These are phyloP conservation scores for Drosophila kurseongensis DNA, from an alignment of 1,140 invertebrate genomes.

Conservation along the genomic window DNA sequence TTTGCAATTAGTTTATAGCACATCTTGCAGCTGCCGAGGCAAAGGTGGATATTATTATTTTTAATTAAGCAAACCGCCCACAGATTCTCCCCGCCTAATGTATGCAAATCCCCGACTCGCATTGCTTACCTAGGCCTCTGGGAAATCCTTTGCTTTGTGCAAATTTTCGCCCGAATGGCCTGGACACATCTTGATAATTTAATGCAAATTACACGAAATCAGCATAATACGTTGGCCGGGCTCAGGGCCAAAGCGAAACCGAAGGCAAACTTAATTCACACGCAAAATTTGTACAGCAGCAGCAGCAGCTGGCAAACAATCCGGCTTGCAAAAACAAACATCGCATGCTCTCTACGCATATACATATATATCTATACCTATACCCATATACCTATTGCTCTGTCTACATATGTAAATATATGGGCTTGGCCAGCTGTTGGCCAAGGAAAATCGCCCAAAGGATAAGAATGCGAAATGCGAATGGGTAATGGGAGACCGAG, in stretches of 20 bases:
- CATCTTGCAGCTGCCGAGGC: not conserved
- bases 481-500: constrained; percentile 41
- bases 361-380: constrained; percentile 2
- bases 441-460: constrained; percentile 42
- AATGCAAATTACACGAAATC: constrained; percentile 77
- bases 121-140: constrained; percentile 28
- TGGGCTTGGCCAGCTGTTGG: constrained; percentile 62
- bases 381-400: constrained; percentile 9
- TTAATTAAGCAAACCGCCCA: constrained; percentile 25
- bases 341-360: constrained; percentile 9
- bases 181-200: constrained; percentile 72
- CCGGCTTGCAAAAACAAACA: constrained; percentile 50
- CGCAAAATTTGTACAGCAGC: constrained; percentile 56
- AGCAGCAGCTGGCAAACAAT: constrained; percentile 59
- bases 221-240: constrained; percentile 61
- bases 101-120: constrained; percentile 28
- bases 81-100: constrained; percentile 1
- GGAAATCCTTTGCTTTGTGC: constrained; percentile 43
- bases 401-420: constrained; percentile 31
- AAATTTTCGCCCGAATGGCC: constrained; percentile 57
- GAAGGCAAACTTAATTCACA: constrained; percentile 56
- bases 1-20: constrained; percentile 37
- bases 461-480: constrained; percentile 39
- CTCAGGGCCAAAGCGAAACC: constrained; percentile 28
- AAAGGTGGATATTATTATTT: constrained; percentile 16